phyloP scores from a whole-genome alignment of 1,140 invertebrate species.

The Calephelis nemesis region DNA sequence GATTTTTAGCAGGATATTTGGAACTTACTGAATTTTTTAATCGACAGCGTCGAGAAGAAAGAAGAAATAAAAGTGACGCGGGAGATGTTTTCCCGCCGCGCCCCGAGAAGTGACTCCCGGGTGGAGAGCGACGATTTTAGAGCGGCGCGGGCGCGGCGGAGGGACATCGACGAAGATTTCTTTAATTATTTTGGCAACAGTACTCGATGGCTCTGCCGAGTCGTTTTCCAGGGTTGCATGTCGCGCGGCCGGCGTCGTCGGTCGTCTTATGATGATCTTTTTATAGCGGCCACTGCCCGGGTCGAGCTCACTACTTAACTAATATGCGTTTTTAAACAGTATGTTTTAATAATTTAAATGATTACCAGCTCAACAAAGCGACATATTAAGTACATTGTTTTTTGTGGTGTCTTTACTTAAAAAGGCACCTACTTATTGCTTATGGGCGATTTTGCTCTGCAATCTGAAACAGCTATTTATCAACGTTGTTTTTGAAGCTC shows the following conservation, averaged over 20 bases:
- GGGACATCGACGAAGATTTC: slow-evolving; percentile 81
- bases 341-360: slow-evolving; percentile 4
- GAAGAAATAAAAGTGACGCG: slow-evolving; percentile 77
- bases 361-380: not conserved
- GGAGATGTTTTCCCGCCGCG: slow-evolving; percentile 75
- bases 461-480: not conserved
- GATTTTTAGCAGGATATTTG: slow-evolving; percentile 52
- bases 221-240: slow-evolving; percentile 79
- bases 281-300: slow-evolving; percentile 76
- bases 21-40: slow-evolving; percentile 76
- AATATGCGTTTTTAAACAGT: slow-evolving; percentile 31
- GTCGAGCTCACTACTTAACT: slow-evolving; percentile 59
- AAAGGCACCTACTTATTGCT: not conserved
- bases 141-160: slow-evolving; percentile 80
- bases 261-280: slow-evolving; percentile 77
- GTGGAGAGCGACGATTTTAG: slow-evolving; percentile 86
- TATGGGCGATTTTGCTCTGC: not conserved
- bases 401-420: not conserved
- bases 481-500: slow-evolving; percentile 23
- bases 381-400: not conserved
- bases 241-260: slow-evolving; percentile 70
- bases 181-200: slow-evolving; percentile 88
- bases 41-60: slow-evolving; percentile 75
- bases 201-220: slow-evolving; percentile 76
- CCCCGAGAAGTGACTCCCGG: slow-evolving; percentile 79